phyloP scores from a whole-genome alignment of 2,888 invertebrate genomes.

The Drosophila ustulata region DNA sequence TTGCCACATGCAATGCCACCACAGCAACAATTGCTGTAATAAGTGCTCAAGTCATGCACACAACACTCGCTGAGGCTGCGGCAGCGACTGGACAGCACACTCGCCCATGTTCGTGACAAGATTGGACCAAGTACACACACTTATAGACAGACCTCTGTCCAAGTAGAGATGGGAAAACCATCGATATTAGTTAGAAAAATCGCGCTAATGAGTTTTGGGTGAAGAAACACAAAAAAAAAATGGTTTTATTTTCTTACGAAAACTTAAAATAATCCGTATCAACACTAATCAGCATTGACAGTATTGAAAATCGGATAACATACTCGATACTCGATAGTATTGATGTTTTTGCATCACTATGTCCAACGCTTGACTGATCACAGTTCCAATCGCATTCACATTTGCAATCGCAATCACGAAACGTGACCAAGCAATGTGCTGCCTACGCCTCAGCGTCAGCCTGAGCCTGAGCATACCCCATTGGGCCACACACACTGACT shows the following conservation, averaged over 20 bases:
- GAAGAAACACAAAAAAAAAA: too few species aligned
- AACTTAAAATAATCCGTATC: too few species aligned
- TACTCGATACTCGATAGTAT: neutral
- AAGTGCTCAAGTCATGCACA: slow-evolving; percentile 7
- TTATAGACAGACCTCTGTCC: neutral
- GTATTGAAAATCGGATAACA: too few species aligned
- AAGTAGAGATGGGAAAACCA: neutral
- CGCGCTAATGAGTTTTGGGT: too few species aligned
- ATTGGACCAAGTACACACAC: slow-evolving; percentile 60
- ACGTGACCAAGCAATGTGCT: slow-evolving; percentile 13
- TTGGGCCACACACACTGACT: neutral
- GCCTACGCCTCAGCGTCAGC: neutral
- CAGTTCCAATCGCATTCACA: slow-evolving; percentile 30
- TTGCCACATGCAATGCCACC: slow-evolving; percentile 26
- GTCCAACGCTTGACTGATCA: slow-evolving; percentile 24
- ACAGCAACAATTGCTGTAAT: neutral
- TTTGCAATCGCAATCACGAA: slow-evolving; percentile 17
- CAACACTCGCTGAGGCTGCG: slow-evolving; percentile 6
- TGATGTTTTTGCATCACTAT: slow-evolving; percentile 1
- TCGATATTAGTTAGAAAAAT: neutral
- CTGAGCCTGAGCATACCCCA: neutral
- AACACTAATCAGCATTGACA: too few species aligned
- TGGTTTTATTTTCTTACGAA: too few species aligned
- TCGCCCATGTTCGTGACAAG: slow-evolving; percentile 66
- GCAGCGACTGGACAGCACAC: neutral